Evolutionary conservation across 1,140 invertebrate genomes (phyloP).

Genomic region (Trachelipus rathkii): DNA sequence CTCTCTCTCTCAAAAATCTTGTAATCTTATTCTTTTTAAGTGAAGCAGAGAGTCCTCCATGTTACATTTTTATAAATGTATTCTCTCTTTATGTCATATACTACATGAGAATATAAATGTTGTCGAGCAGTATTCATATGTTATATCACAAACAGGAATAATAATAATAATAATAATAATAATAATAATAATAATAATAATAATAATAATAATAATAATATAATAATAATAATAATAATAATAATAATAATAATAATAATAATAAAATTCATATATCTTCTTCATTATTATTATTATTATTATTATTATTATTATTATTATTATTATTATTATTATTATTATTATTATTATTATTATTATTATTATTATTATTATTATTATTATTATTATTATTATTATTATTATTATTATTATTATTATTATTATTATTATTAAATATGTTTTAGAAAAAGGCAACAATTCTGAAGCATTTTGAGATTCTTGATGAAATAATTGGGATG

Average conservation of each 20-base stretch:
- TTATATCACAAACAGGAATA: background rate
- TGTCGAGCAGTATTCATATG: too few relatives aligned
- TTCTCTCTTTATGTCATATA: too few relatives aligned
- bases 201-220: slow-evolving; percentile 15
- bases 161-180: slow-evolving; percentile 12
- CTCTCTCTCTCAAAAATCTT: background rate
- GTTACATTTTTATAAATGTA: too few relatives aligned
- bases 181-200: slow-evolving; percentile 15
- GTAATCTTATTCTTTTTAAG: too few relatives aligned
- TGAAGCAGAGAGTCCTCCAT: too few relatives aligned
- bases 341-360: slow-evolving; percentile 11
- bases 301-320: slow-evolving; percentile 11
- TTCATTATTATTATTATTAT: slow-evolving; percentile 15
- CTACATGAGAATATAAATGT: too few relatives aligned
- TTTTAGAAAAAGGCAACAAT: background rate
- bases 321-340: slow-evolving; percentile 6
- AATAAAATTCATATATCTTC: too few relatives aligned
- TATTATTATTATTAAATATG: background rate
- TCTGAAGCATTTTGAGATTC: too few relatives aligned
- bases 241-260: background rate
- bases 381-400: slow-evolving; percentile 11
- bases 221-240: slow-evolving; percentile 9
- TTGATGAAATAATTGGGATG: too few relatives aligned
- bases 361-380: slow-evolving; percentile 13
- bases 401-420: slow-evolving; percentile 9